Percentiles rank a stretch among this genome's conserved stretches.
These are phyloP conservation scores for Drosophila grimshawi DNA, from an alignment of 1,140 invertebrate species.

Conservation along the genomic window DNA sequence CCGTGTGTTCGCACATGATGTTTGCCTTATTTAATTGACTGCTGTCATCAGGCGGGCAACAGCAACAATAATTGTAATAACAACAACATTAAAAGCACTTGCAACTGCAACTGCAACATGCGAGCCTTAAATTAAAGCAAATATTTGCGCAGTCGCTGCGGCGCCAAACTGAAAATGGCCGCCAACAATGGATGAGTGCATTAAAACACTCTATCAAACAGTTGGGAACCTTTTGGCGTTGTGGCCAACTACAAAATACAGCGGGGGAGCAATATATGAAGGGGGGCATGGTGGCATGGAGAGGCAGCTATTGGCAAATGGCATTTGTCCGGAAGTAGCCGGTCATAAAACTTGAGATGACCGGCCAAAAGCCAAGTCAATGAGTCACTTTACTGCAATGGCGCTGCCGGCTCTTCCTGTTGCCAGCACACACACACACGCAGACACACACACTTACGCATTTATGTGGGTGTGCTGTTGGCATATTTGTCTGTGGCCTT, in stretches of 20 bases:
- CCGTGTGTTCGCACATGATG: constrained; percentile 31
- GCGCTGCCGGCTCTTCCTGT: constrained; percentile 28
- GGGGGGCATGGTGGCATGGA: not conserved
- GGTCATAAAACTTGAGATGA: constrained; percentile 80
- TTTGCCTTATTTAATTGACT: constrained; percentile 50
- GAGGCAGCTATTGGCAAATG: constrained; percentile 42
- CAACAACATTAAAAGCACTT: constrained; percentile 28
- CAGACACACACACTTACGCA: constrained; percentile 1
- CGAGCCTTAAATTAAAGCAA: constrained; percentile 80
- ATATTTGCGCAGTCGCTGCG: constrained; percentile 74
- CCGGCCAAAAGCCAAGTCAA: constrained; percentile 77
- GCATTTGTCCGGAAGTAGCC: constrained; percentile 76
- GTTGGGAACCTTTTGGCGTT: constrained; percentile 62
- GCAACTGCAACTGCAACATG: constrained; percentile 71
- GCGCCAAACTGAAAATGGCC: constrained; percentile 63
- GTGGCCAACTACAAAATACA: constrained; percentile 42
- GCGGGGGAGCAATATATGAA: constrained; percentile 34
- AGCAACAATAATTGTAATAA: constrained; percentile 4
- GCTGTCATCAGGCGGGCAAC: constrained; percentile 34
- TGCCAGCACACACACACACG: constrained; percentile 9
- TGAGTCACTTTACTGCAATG: constrained; percentile 77
- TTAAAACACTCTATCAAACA: constrained; percentile 78
- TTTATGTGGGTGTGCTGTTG: constrained; percentile 21
- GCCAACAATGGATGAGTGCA: constrained; percentile 75
- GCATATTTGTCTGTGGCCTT: constrained; percentile 70